phyloP scores from a whole-genome alignment of 64 coral and sea anemone species.

The Platygyra sinensis region DNA sequence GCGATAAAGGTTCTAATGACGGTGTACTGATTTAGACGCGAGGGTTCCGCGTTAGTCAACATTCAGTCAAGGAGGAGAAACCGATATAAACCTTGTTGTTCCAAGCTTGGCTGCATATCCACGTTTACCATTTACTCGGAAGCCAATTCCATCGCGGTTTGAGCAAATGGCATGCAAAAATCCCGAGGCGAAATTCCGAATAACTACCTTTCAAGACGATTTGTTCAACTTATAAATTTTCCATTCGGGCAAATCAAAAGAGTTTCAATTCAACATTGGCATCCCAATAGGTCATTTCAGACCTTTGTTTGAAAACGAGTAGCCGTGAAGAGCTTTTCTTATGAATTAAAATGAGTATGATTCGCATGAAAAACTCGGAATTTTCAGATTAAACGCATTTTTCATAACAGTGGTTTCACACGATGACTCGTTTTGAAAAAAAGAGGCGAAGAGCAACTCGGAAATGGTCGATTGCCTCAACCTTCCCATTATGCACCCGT shows the following conservation, averaged over 20 bases:
- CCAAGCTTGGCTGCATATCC: neutral
- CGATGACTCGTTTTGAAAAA: no score
- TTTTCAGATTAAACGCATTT: neutral
- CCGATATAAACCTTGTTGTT: no score
- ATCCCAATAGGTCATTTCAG: neutral
- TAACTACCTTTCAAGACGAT: neutral
- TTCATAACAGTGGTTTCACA: no score
- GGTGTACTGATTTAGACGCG: no score
- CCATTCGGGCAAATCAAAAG: neutral
- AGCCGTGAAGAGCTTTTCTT: neutral
- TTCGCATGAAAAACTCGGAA: neutral
- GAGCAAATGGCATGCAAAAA: neutral
- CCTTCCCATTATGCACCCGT: neutral
- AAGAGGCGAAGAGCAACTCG: no score
- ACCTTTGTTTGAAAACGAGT: neutral
- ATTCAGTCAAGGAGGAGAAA: neutral
- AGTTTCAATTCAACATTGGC: neutral
- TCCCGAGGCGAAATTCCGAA: neutral
- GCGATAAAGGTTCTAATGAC: neutral
- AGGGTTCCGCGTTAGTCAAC: neutral
- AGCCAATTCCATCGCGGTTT: neutral
- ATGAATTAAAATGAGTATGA: neutral
- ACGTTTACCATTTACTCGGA: neutral
- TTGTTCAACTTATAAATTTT: neutral
- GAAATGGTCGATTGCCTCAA: no score